Base-by-base conservation (phyloP, 1,140 invertebrate genomes). In the Phthorimaea operculella region DNA sequence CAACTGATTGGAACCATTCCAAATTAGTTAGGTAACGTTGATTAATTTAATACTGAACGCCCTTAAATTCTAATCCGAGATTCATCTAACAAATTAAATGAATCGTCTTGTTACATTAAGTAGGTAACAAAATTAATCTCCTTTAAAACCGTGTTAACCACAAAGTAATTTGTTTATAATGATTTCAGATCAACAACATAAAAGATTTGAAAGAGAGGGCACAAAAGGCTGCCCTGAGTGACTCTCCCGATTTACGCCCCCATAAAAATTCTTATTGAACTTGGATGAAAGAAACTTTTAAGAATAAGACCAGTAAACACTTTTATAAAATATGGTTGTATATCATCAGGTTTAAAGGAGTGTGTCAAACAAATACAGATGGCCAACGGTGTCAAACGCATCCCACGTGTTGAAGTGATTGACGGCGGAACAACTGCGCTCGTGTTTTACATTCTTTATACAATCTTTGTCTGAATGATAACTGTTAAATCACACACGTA, bases 341-440 rank as follows among this genome's bases (percentile, higher is more conserved):
- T 47, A 14, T 9, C 44, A 9, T 47, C 15, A 28, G 14, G 36
- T 52, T 36, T 50, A 14, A 18, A 50, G 50, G 47, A 42, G 33
- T 11, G 28, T 18, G 57, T 63, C 56, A 60, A 63, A 72, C 63
- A 71, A 69, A 68, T 70, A 72, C 58, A 60, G 33, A 58, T 66
- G 61, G 59, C 63, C 36, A 28, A 56, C 53, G 42, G 54, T 66
- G 73, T 70, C 66, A 68, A 74, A 72, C 34, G 64, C 67, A 59
- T 57, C 64, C 52, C 60, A 64, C 62, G 54, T 54, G 65, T 66
- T 65, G 51, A 49, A 52, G 36, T 68, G 65, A 76, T 67, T 68
- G 68, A 74, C 55, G 65, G 50, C 33, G 55, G 48, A 64, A 60
- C 70, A 69, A 73, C 68, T 71, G 68, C 47, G 51, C 49, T 39